Percentiles rank a stretch among this genome's conserved stretches.
phyloP scores from a whole-genome alignment of 2,888 invertebrate genomes.

The Desoria tigrina region DNA sequence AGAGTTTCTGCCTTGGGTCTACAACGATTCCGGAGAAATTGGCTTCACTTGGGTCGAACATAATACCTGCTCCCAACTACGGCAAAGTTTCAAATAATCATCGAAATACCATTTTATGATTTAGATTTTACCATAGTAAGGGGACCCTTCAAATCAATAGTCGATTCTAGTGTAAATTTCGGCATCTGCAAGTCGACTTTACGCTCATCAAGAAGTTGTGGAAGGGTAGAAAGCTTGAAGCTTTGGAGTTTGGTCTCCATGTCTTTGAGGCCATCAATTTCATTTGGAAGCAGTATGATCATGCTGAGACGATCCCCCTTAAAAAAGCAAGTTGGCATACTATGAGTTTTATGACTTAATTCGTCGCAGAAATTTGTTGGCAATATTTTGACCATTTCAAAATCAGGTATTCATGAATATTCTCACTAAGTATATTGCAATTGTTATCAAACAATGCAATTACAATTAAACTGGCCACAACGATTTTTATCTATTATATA shows the following conservation, averaged over 20 bases:
- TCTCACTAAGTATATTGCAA: too few relatives aligned
- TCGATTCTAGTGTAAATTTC: slow-evolving; percentile 77
- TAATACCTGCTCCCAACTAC: slow-evolving; percentile 70
- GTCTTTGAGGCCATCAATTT: slow-evolving; percentile 64
- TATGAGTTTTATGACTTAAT: too few relatives aligned
- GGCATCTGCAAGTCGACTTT: slow-evolving; percentile 73
- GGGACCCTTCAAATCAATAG: slow-evolving; percentile 65
- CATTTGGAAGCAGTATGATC: slow-evolving; percentile 73
- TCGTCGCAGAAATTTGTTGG: too few relatives aligned
- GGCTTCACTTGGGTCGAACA: slow-evolving; percentile 64
- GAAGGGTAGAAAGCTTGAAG: slow-evolving; percentile 61
- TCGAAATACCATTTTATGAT: too few relatives aligned
- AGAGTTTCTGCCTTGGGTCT: slow-evolving; percentile 58
- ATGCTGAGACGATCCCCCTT: slow-evolving; percentile 69
- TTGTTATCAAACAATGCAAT: too few relatives aligned
- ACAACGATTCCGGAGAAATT: slow-evolving; percentile 69
- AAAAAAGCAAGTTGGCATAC: too few relatives aligned
- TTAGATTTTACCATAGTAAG: slow-evolving; percentile 64
- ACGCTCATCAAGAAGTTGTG: slow-evolving; percentile 56
- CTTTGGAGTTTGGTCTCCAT: slow-evolving; percentile 65
- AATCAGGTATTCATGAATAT: neutral
- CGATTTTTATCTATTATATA: too few relatives aligned
- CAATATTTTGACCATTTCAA: too few relatives aligned
- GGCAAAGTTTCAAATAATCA: too few relatives aligned
- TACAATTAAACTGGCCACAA: too few relatives aligned